Evolutionary conservation across 2,113 vertebrate genomes (phyloP), one percentile per base, ranked within the genome.

Genomic region (Neopipo cinnamomea): DNA sequence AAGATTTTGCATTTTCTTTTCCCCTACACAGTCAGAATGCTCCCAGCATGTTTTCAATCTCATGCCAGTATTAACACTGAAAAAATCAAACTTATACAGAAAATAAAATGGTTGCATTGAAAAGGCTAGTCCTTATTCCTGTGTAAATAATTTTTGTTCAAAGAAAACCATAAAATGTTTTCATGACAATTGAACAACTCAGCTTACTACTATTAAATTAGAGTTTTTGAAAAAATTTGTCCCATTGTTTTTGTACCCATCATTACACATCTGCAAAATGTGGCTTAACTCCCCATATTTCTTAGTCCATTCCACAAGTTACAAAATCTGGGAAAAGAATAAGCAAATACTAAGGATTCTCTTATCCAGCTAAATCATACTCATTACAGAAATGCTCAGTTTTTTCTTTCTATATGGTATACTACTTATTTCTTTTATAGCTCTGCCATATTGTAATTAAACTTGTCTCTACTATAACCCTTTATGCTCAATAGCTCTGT

Each of bases 1-100:
- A 14, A 65, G 16, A 13, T 46, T 47, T 66, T 1, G 2, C 6
- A 5, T 0, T 24, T 62, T n/a, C n/a, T 1, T 24, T 62, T 53
- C 5, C 6, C 7, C 35, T 39, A 6, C 37, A 24, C 1, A 6
- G 20, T 55, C n/a, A 30, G 49, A 61, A 47, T 19, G 9, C 62
- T 33, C 3, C 17, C 17, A 17, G 5, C 1, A n/a, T 24, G 7
- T 46, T 91, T 82, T 75, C 62, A 42, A 19, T 63, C 25, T 53
- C 42, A 49, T 41, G 28, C 75, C 21, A 70, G 18, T 62, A 71
- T 46, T 53, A 62, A 46, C 0, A 3, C 37, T 46, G 61, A 92
- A 19, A 75, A 81, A 67, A 72, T 39, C 11, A 75, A 79, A 42
- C 8, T 39, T 18, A 37, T 35, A 44, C 82, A 50, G 19, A 82